Conservation (phyloP, 2,797 vertebrate species). For the Brachymystax lenok region DNA sequence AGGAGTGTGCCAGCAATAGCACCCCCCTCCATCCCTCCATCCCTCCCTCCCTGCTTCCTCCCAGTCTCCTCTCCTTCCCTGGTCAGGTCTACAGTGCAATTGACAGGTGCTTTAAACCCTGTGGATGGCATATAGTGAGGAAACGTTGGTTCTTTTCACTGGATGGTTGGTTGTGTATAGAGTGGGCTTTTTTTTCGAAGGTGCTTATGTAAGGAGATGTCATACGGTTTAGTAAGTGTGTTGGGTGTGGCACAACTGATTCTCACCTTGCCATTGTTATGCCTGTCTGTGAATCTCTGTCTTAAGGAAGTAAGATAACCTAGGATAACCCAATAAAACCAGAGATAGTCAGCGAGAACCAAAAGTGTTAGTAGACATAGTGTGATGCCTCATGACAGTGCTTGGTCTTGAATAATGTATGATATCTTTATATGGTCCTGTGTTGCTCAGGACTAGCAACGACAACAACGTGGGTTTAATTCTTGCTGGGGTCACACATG, state of each 20-base stretch:
- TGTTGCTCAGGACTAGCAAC: too few species aligned
- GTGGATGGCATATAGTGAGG: not conserved
- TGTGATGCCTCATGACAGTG: not conserved
- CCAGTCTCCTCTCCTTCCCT: not conserved
- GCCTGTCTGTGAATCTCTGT: not conserved
- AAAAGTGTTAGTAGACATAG: not conserved
- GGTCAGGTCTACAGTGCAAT: not conserved
- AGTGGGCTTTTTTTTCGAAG: too few species aligned
- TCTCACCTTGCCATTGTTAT: not conserved
- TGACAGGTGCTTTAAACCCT: slow-evolving; percentile 14
- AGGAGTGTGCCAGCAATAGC: slow-evolving; percentile 64
- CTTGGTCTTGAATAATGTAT: not conserved
- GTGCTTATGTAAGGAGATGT: slow-evolving; percentile 1
- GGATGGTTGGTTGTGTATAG: too few species aligned
- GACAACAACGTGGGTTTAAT: too few species aligned
- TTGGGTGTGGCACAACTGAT: not conserved
- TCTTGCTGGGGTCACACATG: too few species aligned
- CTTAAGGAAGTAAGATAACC: slow-evolving; percentile 3
- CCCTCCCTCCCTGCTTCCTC: slow-evolving; percentile 17
- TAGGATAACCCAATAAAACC: not conserved
- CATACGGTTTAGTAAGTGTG: slow-evolving; percentile 7
- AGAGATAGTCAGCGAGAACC: slow-evolving; percentile 1
- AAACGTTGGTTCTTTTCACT: not conserved
- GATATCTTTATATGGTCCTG: too few species aligned
- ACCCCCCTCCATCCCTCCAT: slow-evolving; percentile 61